Conservation (phyloP, 2,797 vertebrate genomes). For the Silurus lanzhouensis region DNA sequence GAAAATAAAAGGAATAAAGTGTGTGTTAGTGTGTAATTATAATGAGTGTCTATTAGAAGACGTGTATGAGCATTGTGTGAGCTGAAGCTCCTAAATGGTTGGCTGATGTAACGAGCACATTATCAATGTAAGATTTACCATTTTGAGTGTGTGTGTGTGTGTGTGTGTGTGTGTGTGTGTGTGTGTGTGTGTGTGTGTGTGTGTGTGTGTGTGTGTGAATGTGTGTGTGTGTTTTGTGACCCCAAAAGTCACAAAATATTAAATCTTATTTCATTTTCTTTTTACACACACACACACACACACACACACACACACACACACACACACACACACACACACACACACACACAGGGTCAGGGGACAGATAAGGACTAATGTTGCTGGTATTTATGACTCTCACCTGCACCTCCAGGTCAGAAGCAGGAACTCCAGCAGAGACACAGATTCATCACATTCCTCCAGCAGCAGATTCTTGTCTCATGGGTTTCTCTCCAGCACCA, state of each 20-base stretch:
- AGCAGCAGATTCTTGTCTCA: background rate
- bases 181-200: conserved; percentile 9
- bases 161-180: conserved; percentile 7
- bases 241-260: conserved; percentile 12
- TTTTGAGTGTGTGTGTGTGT: background rate
- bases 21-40: background rate
- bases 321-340: conserved; percentile 17
- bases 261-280: background rate
- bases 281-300: background rate
- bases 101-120: background rate
- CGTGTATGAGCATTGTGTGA: background rate
- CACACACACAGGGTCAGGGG: background rate
- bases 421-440: background rate
- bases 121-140: background rate
- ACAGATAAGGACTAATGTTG: background rate
- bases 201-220: conserved; percentile 27
- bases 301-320: background rate
- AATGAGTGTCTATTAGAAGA: background rate
- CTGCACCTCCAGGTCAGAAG: conserved; percentile 27
- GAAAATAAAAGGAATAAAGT: background rate
- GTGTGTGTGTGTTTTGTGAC: conserved; percentile 25
- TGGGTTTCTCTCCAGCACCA: background rate
- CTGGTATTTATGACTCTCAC: conserved; percentile 41
- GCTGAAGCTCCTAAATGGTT: background rate
- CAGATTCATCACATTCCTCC: conserved; percentile 45